These are phyloP conservation scores for Eueremaeus valkanovi DNA, from an alignment of 2,888 invertebrate species.

Conservation along the genomic window DNA sequence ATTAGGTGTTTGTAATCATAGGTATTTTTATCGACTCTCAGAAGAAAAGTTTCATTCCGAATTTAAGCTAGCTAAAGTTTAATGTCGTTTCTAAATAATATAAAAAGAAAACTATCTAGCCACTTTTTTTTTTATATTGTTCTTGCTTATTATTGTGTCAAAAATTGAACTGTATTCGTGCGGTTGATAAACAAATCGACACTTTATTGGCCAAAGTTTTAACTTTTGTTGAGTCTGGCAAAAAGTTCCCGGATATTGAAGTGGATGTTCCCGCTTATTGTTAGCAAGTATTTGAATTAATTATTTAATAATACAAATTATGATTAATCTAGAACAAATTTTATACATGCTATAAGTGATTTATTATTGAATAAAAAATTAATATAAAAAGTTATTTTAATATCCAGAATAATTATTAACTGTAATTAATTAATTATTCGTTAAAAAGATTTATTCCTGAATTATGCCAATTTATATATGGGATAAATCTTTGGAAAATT, in stretches of 20 bases:
- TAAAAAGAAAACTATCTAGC: no score
- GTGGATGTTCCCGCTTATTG: not conserved
- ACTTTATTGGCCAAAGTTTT: not conserved
- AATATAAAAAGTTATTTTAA: not conserved
- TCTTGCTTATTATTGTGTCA: no score
- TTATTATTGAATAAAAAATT: not conserved
- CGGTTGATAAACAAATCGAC: not conserved
- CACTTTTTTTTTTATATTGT: no score
- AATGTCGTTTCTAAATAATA: no score
- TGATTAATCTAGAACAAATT: not conserved
- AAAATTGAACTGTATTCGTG: not conserved
- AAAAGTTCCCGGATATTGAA: not conserved
- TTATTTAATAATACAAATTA: not conserved
- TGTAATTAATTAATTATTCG: not conserved
- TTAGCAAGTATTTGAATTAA: conserved; percentile 12
- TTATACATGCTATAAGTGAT: not conserved
- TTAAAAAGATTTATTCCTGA: not conserved
- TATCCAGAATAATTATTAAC: not conserved
- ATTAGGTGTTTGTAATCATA: no score
- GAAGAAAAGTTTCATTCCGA: no score
- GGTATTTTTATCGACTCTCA: no score
- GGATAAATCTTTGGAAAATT: not conserved
- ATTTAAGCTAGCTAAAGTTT: no score
- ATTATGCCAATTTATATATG: conserved; percentile 6
- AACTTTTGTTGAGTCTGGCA: conserved; percentile 16